Conservation (phyloP, 53 echinoderm and acorn worm genomes). For the Apostichopus leukothele region DNA sequence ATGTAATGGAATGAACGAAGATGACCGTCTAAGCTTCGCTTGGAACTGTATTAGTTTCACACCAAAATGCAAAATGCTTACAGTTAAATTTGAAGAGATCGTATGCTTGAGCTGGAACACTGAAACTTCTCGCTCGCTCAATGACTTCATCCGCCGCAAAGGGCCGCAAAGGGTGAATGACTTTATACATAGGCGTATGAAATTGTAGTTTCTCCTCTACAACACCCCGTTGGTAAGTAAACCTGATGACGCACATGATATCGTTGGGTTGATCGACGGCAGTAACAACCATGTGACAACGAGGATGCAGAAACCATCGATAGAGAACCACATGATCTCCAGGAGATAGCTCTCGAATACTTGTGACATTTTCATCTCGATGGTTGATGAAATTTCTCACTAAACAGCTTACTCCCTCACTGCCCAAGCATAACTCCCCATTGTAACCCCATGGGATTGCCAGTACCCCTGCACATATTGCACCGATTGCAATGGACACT, state of each 20-base stretch:
- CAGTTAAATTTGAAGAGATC: background rate
- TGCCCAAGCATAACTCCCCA: background rate
- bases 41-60: background rate
- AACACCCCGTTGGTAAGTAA: constrained; percentile 35
- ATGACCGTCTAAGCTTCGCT: background rate
- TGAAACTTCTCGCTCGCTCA: background rate
- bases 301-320: too few species aligned
- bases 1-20: too few species aligned
- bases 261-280: background rate
- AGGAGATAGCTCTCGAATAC: background rate
- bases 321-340: background rate
- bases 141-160: background rate
- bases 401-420: background rate
- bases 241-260: constrained; percentile 48
- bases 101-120: background rate
- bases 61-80: background rate
- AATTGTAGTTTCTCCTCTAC: constrained; percentile 10
- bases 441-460: background rate
- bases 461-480: background rate
- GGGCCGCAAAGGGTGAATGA: background rate
- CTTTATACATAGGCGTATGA: background rate
- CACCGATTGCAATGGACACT: background rate
- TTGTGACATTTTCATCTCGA: background rate
- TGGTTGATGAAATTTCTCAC: background rate
- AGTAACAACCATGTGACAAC: too few species aligned